Base-by-base conservation (phyloP, 2,888 invertebrate species). In the Plebejus melissa region DNA sequence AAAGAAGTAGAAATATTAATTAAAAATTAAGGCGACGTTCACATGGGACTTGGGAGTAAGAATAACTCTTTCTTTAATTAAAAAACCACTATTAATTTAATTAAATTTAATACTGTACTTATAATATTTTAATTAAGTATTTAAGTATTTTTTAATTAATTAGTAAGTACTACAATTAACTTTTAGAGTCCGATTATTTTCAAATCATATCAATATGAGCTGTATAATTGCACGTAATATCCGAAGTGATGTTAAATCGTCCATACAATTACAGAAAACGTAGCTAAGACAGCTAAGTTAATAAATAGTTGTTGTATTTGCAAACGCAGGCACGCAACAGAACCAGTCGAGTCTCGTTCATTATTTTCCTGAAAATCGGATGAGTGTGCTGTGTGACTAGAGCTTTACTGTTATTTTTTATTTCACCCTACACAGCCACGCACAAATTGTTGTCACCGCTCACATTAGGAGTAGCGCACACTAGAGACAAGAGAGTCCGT, bases 231-330 rank as follows among this genome's bases (percentile, higher is more conserved):
- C 65, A 65, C 32, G 22, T 22, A 22, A 65, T 13, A 65, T 32
- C 65, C 65, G 65, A 65, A 32, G 65, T 36, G 13, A 32, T 65
- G 65, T 65, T 65, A 65, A 65, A 65, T 60, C 60, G 60, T 60
- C 11, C 60, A 60, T 65, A 5, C 65, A 65, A 13, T 22, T 22
- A 22, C 32, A 65, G 65, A 36, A 65, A 65, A 65, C 13, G 32
- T 36, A 65, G 28, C 60, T 36, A 36, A 65, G 65, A 65, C 65
- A 65, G 32, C 32, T 65, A 13, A 65, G 32, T 36, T 36, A 16
- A 65, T 65, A 65, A 65, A 32, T 65, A 65, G 16, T 65, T 32
- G 36, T 36, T 36, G 32, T 65, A 65, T 5, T 32, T 65, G 65
- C 65, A 65, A 65, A 36, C 36, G 65, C 32, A 36, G 65, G 65